Base-by-base conservation (phyloP, 2,113 vertebrate species). In the Nannospalax galili region DNA sequence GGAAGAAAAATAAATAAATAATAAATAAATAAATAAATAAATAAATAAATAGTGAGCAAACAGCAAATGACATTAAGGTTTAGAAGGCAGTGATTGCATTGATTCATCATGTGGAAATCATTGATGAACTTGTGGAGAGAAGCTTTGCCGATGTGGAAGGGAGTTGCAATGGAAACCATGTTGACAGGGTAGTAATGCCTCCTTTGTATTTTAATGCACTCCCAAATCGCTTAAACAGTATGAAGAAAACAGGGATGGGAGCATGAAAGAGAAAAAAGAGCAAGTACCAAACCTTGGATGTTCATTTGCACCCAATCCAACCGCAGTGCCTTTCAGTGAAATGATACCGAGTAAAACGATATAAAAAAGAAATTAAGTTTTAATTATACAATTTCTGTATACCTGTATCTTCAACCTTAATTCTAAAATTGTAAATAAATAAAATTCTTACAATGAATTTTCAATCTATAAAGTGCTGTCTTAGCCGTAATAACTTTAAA, bases 351-450 rank as follows among this genome's bases (percentile, higher is more conserved):
- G 24, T 93, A 45, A 94, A 85, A 37, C 42, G 15, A 30, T 65
- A 78, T 42, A 77, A 56, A 5, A 82, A 22, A 80, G 19, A 94
- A 7, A 84, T 28, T 40, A 77, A 74, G n/a, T 90, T 67, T 73
- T 82, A 84, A 37, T 69, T 78, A 80, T 69, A 24, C 79, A 24
- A 72, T 62, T 52, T 65, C 60, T 88, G 8, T 65, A 37, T 82
- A 79, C 67, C 84, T 93, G 17, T 42, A 40, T 62, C n/a, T 94
- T 88, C 20, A 58, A 67, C n/a, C 72, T 81, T 56, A 94, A 75
- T 81, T 35, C 69, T 80, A 74, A 91, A 72, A 67, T 65, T 70
- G 9, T 58, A 88, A 78, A 42, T 58, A 88, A 78, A 42, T 85
- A 62, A 91, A 88, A 30, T 65, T 42, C 62, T 32, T 87, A 88